Conservation (phyloP, 2,113 vertebrate genomes). For the Phoxinus phoxinus region DNA sequence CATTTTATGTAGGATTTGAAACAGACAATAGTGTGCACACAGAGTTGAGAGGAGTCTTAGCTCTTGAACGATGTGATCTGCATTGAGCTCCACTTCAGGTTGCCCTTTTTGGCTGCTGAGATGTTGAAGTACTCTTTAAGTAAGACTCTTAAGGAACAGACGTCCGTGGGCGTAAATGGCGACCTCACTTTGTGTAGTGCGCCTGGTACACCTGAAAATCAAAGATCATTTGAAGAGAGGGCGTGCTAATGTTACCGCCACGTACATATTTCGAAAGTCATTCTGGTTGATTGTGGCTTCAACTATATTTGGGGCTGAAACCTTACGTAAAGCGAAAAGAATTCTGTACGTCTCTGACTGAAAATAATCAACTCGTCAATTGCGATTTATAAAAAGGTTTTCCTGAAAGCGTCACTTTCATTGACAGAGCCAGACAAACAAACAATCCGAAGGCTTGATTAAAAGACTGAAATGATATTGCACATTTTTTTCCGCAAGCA, state of each 20-base stretch:
- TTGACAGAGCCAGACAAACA: slow-evolving; percentile 43
- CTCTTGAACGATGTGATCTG: slow-evolving; percentile 55
- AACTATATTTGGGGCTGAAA: slow-evolving; percentile 2
- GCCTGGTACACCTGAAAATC: slow-evolving; percentile 41
- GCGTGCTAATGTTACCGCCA: background rate
- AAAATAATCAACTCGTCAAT: slow-evolving; percentile 50
- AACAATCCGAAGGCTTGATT: slow-evolving; percentile 55
- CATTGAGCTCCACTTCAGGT: slow-evolving; percentile 57
- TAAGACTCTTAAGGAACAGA: slow-evolving; percentile 46
- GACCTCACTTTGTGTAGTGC: slow-evolving; percentile 4
- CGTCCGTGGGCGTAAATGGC: slow-evolving; percentile 36
- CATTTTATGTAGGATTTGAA: slow-evolving; percentile 43
- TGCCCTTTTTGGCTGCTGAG: slow-evolving; percentile 46
- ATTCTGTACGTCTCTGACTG: background rate
- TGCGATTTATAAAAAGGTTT: background rate
- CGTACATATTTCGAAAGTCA: slow-evolving; percentile 15
- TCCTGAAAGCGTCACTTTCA: slow-evolving; percentile 15
- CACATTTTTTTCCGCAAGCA: slow-evolving; percentile 41
- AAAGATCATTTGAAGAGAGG: slow-evolving; percentile 7
- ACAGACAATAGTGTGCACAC: slow-evolving; percentile 46
- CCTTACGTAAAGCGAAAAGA: background rate
- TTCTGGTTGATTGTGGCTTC: slow-evolving; percentile 37
- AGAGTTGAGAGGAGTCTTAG: slow-evolving; percentile 43
- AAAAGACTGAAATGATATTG: slow-evolving; percentile 53
- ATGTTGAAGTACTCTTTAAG: slow-evolving; percentile 57